phyloP scores from a whole-genome alignment of 2,797 vertebrate species.

The Acestrorhynchus altus region DNA sequence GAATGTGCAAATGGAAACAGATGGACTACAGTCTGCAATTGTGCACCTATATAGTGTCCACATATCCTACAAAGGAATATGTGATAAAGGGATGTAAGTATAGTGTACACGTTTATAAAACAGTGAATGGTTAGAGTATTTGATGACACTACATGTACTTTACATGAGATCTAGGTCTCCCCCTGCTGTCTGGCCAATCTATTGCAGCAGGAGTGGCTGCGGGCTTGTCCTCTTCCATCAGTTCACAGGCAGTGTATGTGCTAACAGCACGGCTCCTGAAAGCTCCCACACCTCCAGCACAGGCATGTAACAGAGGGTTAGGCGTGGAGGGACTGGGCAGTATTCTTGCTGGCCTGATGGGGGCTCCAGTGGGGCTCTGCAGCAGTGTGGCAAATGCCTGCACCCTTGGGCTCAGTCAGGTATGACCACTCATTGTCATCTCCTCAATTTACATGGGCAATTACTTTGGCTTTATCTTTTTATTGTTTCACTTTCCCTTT shows the following conservation, averaged over 20 bases:
- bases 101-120: background rate
- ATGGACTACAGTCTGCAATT: background rate
- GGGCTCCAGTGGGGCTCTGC: slow-evolving; percentile 71
- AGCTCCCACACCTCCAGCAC: slow-evolving; percentile 66
- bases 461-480: background rate
- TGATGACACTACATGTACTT: background rate
- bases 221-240: slow-evolving; percentile 77
- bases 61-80: background rate
- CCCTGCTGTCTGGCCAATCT: slow-evolving; percentile 72
- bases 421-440: slow-evolving; percentile 54
- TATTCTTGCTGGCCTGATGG: slow-evolving; percentile 80
- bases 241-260: slow-evolving; percentile 80
- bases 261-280: slow-evolving; percentile 74
- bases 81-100: background rate
- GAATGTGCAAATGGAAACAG: too few relatives aligned
- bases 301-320: slow-evolving; percentile 80
- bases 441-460: background rate
- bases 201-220: slow-evolving; percentile 77
- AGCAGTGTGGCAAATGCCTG: slow-evolving; percentile 82
- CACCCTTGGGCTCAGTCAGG: slow-evolving; percentile 77
- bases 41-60: background rate
- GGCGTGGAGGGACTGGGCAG: slow-evolving; percentile 81
- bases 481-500: background rate
- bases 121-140: background rate
- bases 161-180: slow-evolving; percentile 78